Evolutionary conservation across 2,888 invertebrate genomes (phyloP).

Genomic region (Ceratothoa steindachneri): DNA sequence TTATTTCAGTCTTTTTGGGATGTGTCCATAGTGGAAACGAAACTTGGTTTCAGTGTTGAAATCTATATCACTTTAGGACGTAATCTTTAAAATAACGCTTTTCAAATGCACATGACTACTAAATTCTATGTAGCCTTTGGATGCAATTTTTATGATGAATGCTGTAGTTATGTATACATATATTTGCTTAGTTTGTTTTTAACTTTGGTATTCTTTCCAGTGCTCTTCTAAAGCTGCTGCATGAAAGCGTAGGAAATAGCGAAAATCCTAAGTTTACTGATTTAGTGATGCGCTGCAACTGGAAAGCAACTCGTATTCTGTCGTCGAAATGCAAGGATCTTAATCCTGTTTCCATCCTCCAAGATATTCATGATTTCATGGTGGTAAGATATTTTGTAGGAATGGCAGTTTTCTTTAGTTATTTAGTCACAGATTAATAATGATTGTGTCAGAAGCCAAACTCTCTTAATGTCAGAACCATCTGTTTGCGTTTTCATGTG

Average conservation of each 20-base stretch:
- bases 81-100: no score
- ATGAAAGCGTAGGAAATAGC: slow-evolving; percentile 70
- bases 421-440: not conserved
- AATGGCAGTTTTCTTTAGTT: not conserved
- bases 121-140: no score
- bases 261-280: slow-evolving; percentile 63
- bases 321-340: slow-evolving; percentile 64
- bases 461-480: no score
- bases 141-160: no score
- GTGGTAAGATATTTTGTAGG: slow-evolving; percentile 60
- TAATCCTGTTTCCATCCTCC: slow-evolving; percentile 58
- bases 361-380: slow-evolving; percentile 83
- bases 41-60: no score
- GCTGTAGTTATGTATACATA: no score
- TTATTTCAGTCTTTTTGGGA: no score
- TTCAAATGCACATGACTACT: no score
- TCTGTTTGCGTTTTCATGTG: no score
- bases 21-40: no score
- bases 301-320: slow-evolving; percentile 87
- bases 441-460: not conserved
- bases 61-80: no score
- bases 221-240: slow-evolving; percentile 79
- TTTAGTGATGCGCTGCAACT: slow-evolving; percentile 85
- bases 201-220: slow-evolving; percentile 61
- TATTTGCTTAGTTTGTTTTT: no score